Percentiles rank a stretch among this genome's conserved stretches.
phyloP scores from a whole-genome alignment of 2,113 vertebrate genomes.

The Seriola rivoliana region DNA sequence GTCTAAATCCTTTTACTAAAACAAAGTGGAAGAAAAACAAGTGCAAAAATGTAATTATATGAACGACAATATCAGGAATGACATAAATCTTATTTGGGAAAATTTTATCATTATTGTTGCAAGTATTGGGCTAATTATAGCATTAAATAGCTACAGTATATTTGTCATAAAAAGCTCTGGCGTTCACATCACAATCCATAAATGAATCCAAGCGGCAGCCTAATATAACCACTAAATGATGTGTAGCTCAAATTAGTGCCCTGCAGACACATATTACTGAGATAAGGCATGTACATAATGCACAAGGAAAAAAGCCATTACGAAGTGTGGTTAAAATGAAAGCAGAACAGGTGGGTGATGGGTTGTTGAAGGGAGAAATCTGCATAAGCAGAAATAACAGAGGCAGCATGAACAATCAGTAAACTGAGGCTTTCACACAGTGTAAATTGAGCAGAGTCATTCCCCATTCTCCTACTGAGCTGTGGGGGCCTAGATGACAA shows the following conservation, averaged over 20 bases:
- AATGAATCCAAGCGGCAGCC: not conserved
- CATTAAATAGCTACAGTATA: not conserved
- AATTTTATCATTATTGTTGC: not conserved
- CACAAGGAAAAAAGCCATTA: not conserved
- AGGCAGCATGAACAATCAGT: not conserved
- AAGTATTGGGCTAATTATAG: not conserved
- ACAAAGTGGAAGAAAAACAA: not conserved
- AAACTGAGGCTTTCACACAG: not conserved
- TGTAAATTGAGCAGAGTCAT: not conserved
- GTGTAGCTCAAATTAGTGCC: no score
- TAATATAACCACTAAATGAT: not conserved
- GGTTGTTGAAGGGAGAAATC: not conserved
- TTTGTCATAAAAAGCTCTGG: not conserved
- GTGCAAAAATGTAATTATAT: no score
- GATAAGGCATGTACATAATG: not conserved
- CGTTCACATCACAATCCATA: not conserved
- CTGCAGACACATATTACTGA: not conserved
- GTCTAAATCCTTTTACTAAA: slow-evolving; percentile 3
- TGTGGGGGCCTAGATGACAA: no score
- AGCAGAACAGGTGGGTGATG: not conserved
- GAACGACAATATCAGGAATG: not conserved
- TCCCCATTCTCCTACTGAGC: not conserved
- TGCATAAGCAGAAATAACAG: not conserved
- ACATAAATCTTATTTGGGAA: not conserved
- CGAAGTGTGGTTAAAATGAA: not conserved